These are phyloP conservation scores for Meda fulgida DNA, from an alignment of 2,797 vertebrate species.

Conservation along the genomic window DNA sequence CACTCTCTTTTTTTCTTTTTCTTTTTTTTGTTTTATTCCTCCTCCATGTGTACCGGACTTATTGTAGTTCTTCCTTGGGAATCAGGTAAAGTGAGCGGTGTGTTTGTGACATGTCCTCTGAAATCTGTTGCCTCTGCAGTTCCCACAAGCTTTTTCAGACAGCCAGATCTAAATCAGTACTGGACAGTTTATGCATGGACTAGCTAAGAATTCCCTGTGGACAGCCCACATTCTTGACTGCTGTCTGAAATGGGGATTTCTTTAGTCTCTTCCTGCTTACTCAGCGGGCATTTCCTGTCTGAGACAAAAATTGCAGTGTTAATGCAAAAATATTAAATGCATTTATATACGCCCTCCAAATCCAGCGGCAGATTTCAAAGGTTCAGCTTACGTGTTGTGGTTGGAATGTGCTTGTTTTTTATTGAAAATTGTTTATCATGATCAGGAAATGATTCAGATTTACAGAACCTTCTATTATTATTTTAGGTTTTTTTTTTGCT, in stretches of 20 bases:
- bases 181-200: slow-evolving; percentile 18
- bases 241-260: slow-evolving; percentile 45
- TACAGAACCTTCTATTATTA: background rate
- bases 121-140: slow-evolving; percentile 68
- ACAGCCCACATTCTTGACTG: slow-evolving; percentile 36
- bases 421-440: slow-evolving; percentile 61
- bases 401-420: slow-evolving; percentile 69
- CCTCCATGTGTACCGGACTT: slow-evolving; percentile 77
- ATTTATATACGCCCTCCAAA: slow-evolving; percentile 41
- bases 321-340: slow-evolving; percentile 52
- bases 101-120: slow-evolving; percentile 65
- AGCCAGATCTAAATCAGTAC: slow-evolving; percentile 29
- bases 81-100: slow-evolving; percentile 95
- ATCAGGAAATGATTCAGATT: slow-evolving; percentile 41
- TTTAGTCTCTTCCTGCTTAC: slow-evolving; percentile 49
- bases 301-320: slow-evolving; percentile 48
- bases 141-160: slow-evolving; percentile 16
- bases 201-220: slow-evolving; percentile 36
- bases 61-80: slow-evolving; percentile 99
- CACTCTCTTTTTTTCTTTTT: slow-evolving; percentile 71
- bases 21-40: slow-evolving; percentile 73
- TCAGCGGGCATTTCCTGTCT: slow-evolving; percentile 61
- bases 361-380: slow-evolving; percentile 71
- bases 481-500: background rate
- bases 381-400: slow-evolving; percentile 58